Conservation (phyloP, 2,888 invertebrate species). For the Enoplolaimus lenunculus region DNA sequence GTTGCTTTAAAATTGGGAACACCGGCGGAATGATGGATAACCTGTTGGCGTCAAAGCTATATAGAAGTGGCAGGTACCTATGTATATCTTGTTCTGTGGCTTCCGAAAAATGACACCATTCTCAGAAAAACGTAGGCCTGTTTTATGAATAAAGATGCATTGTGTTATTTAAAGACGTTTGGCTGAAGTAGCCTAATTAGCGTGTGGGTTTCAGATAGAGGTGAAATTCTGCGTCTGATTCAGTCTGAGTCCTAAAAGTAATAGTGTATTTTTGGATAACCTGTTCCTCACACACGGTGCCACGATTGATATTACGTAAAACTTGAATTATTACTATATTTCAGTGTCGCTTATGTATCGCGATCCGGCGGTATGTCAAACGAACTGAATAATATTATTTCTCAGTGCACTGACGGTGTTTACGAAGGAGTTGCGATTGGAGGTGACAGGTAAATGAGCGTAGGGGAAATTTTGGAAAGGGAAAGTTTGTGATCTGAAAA, state of each 20-base stretch:
- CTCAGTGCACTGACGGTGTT: slow-evolving; percentile 89
- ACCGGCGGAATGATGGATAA: slow-evolving; percentile 99
- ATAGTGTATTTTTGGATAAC: too few relatives aligned
- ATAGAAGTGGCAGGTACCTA: slow-evolving; percentile 62
- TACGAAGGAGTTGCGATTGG: slow-evolving; percentile 95
- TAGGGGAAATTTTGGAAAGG: too few relatives aligned
- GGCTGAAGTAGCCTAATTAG: too few relatives aligned
- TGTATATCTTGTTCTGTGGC: not conserved
- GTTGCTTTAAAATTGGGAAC: slow-evolving; percentile 90
- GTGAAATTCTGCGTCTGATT: too few relatives aligned
- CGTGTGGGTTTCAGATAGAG: not conserved
- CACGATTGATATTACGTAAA: too few relatives aligned
- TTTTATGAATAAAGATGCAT: too few relatives aligned
- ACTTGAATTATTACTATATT: too few relatives aligned
- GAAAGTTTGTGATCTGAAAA: not conserved
- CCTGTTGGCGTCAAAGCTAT: slow-evolving; percentile 86
- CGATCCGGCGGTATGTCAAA: slow-evolving; percentile 99
- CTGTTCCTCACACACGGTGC: too few relatives aligned
- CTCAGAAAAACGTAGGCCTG: too few relatives aligned
- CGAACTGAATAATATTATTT: slow-evolving; percentile 91
- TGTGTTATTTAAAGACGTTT: too few relatives aligned
- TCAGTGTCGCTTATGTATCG: slow-evolving; percentile 89
- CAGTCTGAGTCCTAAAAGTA: too few relatives aligned
- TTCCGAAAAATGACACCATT: too few relatives aligned
- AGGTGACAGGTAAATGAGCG: slow-evolving; percentile 61